A percentile compares a stretch with the other conserved stretches of the same genome.
Evolutionary conservation across 2,888 invertebrate genomes (phyloP).

Genomic region (Gortyna flavago): DNA sequence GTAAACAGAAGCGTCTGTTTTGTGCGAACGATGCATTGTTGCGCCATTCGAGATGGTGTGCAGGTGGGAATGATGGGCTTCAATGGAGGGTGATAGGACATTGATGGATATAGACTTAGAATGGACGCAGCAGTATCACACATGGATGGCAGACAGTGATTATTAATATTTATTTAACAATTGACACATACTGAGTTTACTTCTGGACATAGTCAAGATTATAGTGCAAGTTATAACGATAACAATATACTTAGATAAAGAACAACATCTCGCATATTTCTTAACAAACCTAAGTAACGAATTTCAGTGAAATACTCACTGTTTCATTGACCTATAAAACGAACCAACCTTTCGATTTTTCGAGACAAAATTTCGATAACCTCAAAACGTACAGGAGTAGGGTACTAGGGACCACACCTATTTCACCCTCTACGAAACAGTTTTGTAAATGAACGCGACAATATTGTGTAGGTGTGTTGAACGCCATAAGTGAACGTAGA

Average conservation of each 20-base stretch:
- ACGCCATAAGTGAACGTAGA: background rate
- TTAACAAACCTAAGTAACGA: background rate
- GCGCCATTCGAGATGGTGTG: constrained; percentile 22
- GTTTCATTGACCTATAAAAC: background rate
- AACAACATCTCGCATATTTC: background rate
- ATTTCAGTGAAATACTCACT: background rate
- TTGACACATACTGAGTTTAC: background rate
- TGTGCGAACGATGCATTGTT: constrained; percentile 30
- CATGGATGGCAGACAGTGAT: background rate
- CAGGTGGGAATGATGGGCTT: constrained; percentile 35
- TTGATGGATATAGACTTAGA: constrained; percentile 5
- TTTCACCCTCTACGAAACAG: constrained; percentile 10
- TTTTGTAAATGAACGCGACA: constrained; percentile 34
- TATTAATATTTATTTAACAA: background rate
- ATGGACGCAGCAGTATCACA: background rate
- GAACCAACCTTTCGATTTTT: no score
- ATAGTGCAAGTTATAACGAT: no score
- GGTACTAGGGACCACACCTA: background rate
- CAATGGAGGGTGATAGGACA: constrained; percentile 19
- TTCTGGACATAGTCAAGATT: background rate
- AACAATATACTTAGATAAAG: background rate
- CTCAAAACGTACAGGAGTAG: background rate
- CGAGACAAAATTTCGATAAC: background rate
- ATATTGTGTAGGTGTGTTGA: constrained; percentile 23
- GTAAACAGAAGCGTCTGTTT: constrained; percentile 64